These are phyloP conservation scores for Myopa testacea DNA, from an alignment of 2,888 invertebrate species.

Conservation along the genomic window DNA sequence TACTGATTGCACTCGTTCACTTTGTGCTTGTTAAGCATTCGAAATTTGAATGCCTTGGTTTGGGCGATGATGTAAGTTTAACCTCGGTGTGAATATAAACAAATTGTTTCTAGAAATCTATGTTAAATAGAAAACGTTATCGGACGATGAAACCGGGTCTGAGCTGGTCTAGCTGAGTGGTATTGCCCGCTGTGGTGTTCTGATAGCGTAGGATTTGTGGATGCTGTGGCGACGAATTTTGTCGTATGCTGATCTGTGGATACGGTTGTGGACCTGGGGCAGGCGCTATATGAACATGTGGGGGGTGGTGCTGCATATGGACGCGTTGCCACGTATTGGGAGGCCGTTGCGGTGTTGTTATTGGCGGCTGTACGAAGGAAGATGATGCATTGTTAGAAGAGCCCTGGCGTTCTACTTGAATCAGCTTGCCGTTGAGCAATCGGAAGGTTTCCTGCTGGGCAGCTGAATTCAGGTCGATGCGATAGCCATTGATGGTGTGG, in stretches of 20 bases:
- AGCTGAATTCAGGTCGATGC: constrained; percentile 68
- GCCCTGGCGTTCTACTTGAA: constrained; percentile 67
- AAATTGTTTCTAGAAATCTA: constrained; percentile 7
- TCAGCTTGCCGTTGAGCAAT: constrained; percentile 67
- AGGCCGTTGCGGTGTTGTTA: constrained; percentile 39
- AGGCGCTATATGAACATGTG: constrained; percentile 49
- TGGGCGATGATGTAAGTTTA: constrained; percentile 71
- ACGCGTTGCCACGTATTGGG: constrained; percentile 35
- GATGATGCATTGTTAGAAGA: constrained; percentile 42
- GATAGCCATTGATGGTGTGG: constrained; percentile 67
- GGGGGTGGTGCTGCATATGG: constrained; percentile 42
- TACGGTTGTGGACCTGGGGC: constrained; percentile 35
- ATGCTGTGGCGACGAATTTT: constrained; percentile 47
- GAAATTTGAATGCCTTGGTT: constrained; percentile 72
- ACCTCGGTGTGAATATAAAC: background rate
- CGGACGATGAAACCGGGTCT: constrained; percentile 73
- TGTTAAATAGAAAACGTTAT: constrained; percentile 71
- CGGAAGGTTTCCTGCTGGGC: constrained; percentile 68
- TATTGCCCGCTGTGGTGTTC: constrained; percentile 34
- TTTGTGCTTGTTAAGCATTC: constrained; percentile 71
- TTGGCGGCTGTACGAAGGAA: constrained; percentile 40
- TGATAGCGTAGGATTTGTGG: constrained; percentile 51
- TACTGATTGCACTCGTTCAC: constrained; percentile 73
- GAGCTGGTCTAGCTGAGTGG: constrained; percentile 75
- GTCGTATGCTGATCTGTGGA: constrained; percentile 49